Percentiles rank a stretch among this genome's conserved stretches.
These are phyloP conservation scores for Fissipunctia ypsillon DNA, from an alignment of 2,888 invertebrate genomes.

Conservation along the genomic window DNA sequence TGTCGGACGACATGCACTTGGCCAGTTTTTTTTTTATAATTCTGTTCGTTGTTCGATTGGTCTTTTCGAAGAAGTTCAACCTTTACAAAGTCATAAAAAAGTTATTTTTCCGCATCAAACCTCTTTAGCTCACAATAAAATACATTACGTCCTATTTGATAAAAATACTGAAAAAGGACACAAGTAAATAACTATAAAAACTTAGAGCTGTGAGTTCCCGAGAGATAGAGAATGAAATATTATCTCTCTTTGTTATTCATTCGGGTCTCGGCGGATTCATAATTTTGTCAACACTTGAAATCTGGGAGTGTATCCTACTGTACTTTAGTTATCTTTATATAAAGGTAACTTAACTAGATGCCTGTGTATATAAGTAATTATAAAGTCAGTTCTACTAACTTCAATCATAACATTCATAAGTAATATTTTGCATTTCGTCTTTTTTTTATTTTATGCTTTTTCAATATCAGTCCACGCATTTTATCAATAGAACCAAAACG, in stretches of 20 bases:
- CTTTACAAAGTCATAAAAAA: background rate
- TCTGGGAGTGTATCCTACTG: slow-evolving; percentile 31
- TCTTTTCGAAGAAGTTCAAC: background rate
- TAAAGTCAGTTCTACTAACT: background rate
- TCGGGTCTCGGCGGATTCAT: slow-evolving; percentile 55
- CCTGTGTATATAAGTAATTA: background rate
- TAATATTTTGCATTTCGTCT: background rate
- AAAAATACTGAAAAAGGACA: slow-evolving; percentile 26
- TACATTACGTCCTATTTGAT: background rate
- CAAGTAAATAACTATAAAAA: slow-evolving; percentile 48
- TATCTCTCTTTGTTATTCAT: slow-evolving; percentile 59
- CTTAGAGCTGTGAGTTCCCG: slow-evolving; percentile 39
- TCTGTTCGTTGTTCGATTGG: background rate
- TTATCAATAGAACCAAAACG: no score
- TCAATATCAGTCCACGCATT: background rate
- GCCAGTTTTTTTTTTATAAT: no score
- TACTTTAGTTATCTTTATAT: slow-evolving; percentile 30
- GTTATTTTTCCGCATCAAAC: background rate
- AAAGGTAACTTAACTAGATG: slow-evolving; percentile 21
- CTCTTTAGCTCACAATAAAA: background rate
- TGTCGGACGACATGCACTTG: no score
- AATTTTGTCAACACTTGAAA: slow-evolving; percentile 63
- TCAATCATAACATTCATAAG: no score
- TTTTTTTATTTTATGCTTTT: background rate
- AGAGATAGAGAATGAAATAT: slow-evolving; percentile 57